A percentile compares a stretch with the other conserved stretches of the same genome.
Evolutionary conservation across 2,113 vertebrate genomes (phyloP).

Genomic region (Marmota monax): DNA sequence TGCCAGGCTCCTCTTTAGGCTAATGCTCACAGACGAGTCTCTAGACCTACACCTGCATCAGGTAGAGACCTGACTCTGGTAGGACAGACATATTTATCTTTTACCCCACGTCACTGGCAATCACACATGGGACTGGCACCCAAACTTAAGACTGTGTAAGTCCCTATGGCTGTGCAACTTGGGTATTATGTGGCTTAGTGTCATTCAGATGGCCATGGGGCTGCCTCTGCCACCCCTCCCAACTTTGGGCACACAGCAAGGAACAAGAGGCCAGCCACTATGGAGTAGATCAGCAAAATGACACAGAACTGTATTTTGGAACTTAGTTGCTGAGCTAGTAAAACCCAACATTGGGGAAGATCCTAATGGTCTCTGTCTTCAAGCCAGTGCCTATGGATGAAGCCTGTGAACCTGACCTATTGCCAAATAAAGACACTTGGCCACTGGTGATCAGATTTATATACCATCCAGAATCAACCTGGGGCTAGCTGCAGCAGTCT

Average conservation of each 20-base stretch:
- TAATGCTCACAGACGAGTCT: neutral
- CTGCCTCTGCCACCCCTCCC: neutral
- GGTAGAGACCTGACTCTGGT: neutral
- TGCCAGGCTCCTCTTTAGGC: neutral
- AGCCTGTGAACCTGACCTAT: neutral
- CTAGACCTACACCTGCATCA: neutral
- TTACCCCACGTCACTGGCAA: neutral
- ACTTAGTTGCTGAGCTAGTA: neutral
- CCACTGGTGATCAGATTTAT: neutral
- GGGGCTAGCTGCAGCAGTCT: neutral
- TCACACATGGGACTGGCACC: neutral
- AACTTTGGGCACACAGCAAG: neutral
- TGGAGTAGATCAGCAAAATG: neutral
- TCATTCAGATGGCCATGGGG: neutral
- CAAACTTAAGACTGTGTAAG: neutral
- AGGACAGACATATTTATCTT: neutral
- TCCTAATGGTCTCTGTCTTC: neutral
- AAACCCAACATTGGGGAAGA: neutral
- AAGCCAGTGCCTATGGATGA: neutral
- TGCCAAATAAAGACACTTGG: too few species aligned
- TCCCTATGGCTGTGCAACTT: neutral
- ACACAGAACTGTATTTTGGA: neutral
- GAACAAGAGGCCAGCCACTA: neutral
- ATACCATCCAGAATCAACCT: neutral
- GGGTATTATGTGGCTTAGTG: neutral